Evolutionary conservation across 2,797 vertebrate species (phyloP), one percentile per base, ranked within the genome.

Genomic region (Aotus griseimembra): DNA sequence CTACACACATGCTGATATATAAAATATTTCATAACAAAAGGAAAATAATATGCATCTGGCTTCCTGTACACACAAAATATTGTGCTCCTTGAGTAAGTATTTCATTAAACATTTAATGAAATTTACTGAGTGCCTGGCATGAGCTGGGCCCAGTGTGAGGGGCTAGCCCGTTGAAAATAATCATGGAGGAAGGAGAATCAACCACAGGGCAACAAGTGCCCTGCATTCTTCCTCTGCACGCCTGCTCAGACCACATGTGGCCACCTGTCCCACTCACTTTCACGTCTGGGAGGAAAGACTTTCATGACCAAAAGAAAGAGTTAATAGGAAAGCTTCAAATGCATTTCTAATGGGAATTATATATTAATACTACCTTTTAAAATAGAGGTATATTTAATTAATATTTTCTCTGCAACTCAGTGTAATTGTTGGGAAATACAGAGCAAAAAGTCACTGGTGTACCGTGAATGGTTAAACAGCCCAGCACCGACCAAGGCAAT

Each of bases 11-110:
- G 33, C 26, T 58, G 61, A 33, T 33, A 1, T 50, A 75, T 24
- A 89, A 77, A 70, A n/a, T 80, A 73, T 64, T 64, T 95, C 36
- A 81, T 41, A 67, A 81, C 93, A 83, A 58, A 94, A 88, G 33
- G 75, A 91, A 89, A 79, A 73, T 44, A 89, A 83, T 36, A 80
- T 8, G 30, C 41, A 36, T 36, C n/a, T 39, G 41, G 41, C 61
- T 79, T 61, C 13, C 20, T 13, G 52, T 17, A 28, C 22, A 52
- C 2, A 50, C 17, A 26, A 79, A 86, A 94, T 70, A 75, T 3
- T 26, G 12, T 72, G 48, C 5, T 39, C 52, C 55, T 76, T 13
- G 36, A 30, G 50, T 58, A 79, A 80, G 61, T 12, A 41, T 72
- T 90, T 46, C n/a, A 80, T 70, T 80, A 85, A 55, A 58, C 11